A percentile compares a stretch with the other conserved stretches of the same genome.
These are phyloP conservation scores for Sylvilagus bachmani DNA, from an alignment of 2,113 vertebrate species.

Conservation along the genomic window DNA sequence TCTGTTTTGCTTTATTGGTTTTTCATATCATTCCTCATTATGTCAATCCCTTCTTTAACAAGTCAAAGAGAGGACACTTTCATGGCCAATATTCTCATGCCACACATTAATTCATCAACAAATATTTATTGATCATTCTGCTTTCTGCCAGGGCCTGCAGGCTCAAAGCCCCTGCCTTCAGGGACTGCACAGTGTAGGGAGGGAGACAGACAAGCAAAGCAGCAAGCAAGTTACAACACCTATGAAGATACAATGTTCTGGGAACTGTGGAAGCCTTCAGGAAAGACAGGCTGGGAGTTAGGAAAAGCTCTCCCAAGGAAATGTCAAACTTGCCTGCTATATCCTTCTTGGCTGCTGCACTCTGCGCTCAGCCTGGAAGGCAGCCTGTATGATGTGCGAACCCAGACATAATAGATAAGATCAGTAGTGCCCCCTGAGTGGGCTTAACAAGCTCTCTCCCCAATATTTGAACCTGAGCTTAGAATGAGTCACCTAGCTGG, in stretches of 20 bases:
- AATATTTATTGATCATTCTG: background rate
- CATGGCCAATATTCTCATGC: constrained; percentile 20
- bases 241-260: background rate
- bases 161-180: background rate
- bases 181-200: background rate
- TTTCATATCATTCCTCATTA: background rate
- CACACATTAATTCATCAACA: background rate
- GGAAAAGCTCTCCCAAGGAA: background rate
- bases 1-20: background rate
- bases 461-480: background rate
- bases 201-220: background rate
- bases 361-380: background rate
- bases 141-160: background rate
- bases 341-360: background rate
- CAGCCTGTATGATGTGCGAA: background rate
- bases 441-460: background rate
- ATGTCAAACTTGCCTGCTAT: background rate
- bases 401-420: background rate
- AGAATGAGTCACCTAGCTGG: constrained; percentile 8
- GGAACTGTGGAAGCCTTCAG: background rate
- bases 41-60: background rate
- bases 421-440: background rate
- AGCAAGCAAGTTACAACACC: background rate
- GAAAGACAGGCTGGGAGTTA: background rate
- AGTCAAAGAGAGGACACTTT: constrained; percentile 12